Base-by-base conservation (phyloP, 2,113 vertebrate genomes). In the Ptyas mucosa region DNA sequence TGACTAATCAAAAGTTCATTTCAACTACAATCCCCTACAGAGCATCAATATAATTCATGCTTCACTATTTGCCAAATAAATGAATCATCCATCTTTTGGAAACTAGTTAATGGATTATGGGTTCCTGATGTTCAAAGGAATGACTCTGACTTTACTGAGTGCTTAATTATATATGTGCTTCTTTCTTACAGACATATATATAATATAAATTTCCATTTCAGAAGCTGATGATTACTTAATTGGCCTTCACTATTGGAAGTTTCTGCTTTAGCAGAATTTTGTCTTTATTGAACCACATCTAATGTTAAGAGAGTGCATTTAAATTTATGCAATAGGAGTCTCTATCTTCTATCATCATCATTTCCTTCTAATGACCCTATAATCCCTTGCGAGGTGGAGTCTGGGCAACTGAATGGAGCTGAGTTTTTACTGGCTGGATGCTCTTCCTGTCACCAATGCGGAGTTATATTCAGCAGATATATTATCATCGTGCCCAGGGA, bases 51-150 rank as follows among this genome's bases (percentile, higher is more conserved):
- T 86, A 86, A 20, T 0, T 93, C 43, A 92, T 52, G 6, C 49
- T 46, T 85, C 92, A 94, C 34, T 95, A 90, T 69, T 95, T 91
- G 93, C 58, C 89, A 89, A 92, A 92, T 94, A 93, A 94, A 93
- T 91, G 0, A 85, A 87, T 61, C 54, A 8, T 92, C 52, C 89
- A 86, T 94, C 51, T 91, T 95, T 96, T 93, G 94, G 54, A 95
- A 94, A 53, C 52, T 34, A 81, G 43, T 91, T 95, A 92, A 94
- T 94, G 9, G 61, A 2, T 94, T 96, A 88, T 91, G 61, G 89
- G 87, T 96, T 94, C 91, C 49, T 94, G 11, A 26, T 90, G 69
- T 94, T 87, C 91, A 88, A 89, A 94, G 34, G 7, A 92, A 81
- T 91, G 54, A 92, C 92, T 94, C 39, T 92, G 91, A 94, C 89